Evolutionary conservation across 30 jellyfish, hydroid and myxozoan species (phyloP).

Genomic region (Aurelia aurita complex sp. Pacific): DNA sequence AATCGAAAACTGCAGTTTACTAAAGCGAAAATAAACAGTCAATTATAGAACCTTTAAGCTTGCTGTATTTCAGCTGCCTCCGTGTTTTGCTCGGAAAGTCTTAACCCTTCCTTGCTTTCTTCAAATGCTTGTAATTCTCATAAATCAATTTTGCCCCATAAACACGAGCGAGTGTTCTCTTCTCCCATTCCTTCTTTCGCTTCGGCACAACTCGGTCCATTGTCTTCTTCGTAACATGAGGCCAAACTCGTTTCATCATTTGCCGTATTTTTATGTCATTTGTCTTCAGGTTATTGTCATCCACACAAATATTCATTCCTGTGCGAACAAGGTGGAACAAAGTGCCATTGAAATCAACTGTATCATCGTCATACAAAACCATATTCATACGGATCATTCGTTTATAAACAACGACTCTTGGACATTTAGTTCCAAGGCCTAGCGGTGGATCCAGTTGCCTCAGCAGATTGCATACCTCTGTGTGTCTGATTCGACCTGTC

Average conservation of each 20-base stretch:
- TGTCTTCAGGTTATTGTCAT: slow-evolving; percentile 76
- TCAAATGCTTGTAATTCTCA: slow-evolving; percentile 75
- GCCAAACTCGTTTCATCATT: slow-evolving; percentile 78
- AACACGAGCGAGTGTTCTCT: slow-evolving; percentile 64
- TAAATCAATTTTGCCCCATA: slow-evolving; percentile 77
- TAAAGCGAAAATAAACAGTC: too few species aligned
- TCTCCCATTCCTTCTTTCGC: slow-evolving; percentile 64
- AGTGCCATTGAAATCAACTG: slow-evolving; percentile 82
- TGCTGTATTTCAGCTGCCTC: too few species aligned
- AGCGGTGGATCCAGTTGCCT: slow-evolving; percentile 67
- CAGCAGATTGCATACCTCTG: slow-evolving; percentile 60
- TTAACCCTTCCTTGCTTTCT: slow-evolving; percentile 21
- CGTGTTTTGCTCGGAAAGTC: too few species aligned
- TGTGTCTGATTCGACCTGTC: slow-evolving; percentile 70
- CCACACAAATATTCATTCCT: slow-evolving; percentile 76
- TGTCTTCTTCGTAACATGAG: slow-evolving; percentile 75
- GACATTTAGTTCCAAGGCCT: slow-evolving; percentile 71
- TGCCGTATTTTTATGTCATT: slow-evolving; percentile 75
- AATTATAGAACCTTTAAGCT: too few species aligned
- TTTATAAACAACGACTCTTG: slow-evolving; percentile 60
- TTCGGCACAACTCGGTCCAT: slow-evolving; percentile 87
- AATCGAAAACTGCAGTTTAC: too few species aligned
- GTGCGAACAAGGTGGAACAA: slow-evolving; percentile 90
- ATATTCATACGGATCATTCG: slow-evolving; percentile 87
- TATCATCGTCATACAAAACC: slow-evolving; percentile 73